phyloP scores from a whole-genome alignment of 2,888 invertebrate genomes.

The Pharmacophagus antenor region DNA sequence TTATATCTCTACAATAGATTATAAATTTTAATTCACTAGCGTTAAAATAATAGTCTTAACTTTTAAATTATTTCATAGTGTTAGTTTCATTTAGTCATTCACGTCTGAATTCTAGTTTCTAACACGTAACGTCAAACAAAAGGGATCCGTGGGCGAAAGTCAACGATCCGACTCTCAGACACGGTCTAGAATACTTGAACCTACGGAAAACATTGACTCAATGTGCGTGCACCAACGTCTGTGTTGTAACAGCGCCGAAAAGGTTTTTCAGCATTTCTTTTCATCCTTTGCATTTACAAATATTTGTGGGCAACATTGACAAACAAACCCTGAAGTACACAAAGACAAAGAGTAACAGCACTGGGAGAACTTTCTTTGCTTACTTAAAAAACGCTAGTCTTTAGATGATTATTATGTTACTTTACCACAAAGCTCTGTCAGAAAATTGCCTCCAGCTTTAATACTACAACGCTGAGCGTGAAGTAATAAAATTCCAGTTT shows the following conservation, averaged over 20 bases:
- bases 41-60: no score
- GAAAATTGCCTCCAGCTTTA: slow-evolving; percentile 28
- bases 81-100: not conserved
- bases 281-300: slow-evolving; percentile 21
- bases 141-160: slow-evolving; percentile 26
- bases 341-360: slow-evolving; percentile 17
- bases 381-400: slow-evolving; percentile 14
- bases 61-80: not conserved
- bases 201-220: slow-evolving; percentile 25
- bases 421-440: slow-evolving; percentile 21
- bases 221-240: slow-evolving; percentile 23
- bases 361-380: slow-evolving; percentile 19
- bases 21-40: no score
- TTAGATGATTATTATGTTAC: slow-evolving; percentile 28
- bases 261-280: slow-evolving; percentile 23
- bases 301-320: slow-evolving; percentile 23
- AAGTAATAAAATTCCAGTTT: slow-evolving; percentile 28
- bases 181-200: slow-evolving; percentile 27
- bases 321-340: slow-evolving; percentile 20
- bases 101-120: slow-evolving; percentile 16
- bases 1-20: no score
- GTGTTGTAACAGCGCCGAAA: slow-evolving; percentile 14
- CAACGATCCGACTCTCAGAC: slow-evolving; percentile 29
- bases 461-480: slow-evolving; percentile 29
- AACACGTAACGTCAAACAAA: slow-evolving; percentile 25